Evolutionary conservation across 1,140 invertebrate species (phyloP), one percentile per base, ranked within the genome.

Genomic region (Kradibia gibbosae): DNA sequence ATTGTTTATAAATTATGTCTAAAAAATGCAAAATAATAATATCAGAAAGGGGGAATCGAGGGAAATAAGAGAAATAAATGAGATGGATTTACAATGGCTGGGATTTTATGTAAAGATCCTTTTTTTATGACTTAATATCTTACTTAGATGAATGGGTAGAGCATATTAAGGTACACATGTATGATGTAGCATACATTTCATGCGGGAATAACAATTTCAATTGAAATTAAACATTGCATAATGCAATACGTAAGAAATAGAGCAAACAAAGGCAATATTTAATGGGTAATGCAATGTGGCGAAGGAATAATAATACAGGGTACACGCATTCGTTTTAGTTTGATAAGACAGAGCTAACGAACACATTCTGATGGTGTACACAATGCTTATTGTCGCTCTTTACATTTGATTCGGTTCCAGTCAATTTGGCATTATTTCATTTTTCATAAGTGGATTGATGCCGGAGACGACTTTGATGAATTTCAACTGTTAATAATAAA

Each of bases 281-380:
- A 67, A 15, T 36, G 25, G 25, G 11, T 34, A 55, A 62, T 31
- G 75, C 60, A 65, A 65, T 48, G 36, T 17, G 55, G 45, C 36
- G 34, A 78, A 25, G 65, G 31, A 53, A 53, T 17, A 5, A 78
- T 25, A 31, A 45, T 31, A 62, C 39, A 13, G n/a, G 25, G 74
- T 62, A 55, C 28, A 3, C 57, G 28, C 75, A 60, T 77, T 77
- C 42, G 72, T 28, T 17, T 67, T 74, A 50, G 45, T 67, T 53
- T 78, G 17, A 78, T 53, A 25, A 28, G 28, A 25, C 25, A 10
- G 15, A 53, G 36, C 70, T 72, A 72, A 72, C 36, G n/a, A 79
- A 79, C 50, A 57, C 50, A 57, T 79, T 79, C 22, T 22, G 13
- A 39, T 22, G 28, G 42, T 31, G 13, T 1, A 10, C 22, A 57